Evolutionary conservation across 2,113 vertebrate genomes (phyloP), one percentile per base, ranked within the genome.

Genomic region (Tyrannus savana): DNA sequence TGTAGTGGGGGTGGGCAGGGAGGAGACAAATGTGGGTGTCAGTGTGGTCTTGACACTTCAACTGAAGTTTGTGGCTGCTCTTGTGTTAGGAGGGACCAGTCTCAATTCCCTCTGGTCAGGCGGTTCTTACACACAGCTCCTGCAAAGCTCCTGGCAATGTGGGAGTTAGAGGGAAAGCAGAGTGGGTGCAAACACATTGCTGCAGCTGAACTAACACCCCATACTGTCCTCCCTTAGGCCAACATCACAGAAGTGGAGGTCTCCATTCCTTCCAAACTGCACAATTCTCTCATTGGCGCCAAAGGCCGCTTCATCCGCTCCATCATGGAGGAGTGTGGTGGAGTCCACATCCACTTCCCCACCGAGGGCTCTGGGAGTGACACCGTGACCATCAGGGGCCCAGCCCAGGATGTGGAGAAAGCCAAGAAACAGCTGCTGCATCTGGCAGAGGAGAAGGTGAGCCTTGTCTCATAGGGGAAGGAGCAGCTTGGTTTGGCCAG

Each of bases 321-420:
- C 42, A 99, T 99, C 97, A 99, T 99, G 99, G 99, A 99, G 95
- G 99, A 99, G 93, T 99, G 99, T 13, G 99, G 99, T 3, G 99
- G 99, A 1, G 99, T 99, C 67, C 99, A 99, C 97, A 99, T 99
- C 94, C 99, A 99, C 97, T 99, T 99, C 82, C 99, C 99, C 30
- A 99, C 99, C 0, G 99, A 99, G 95, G 99, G 99, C 81, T 99
- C 99, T 3, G 99, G 99, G 42, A 99, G 99, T 23, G 99, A 99
- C 95, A 99, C 99, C 0, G 99, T 99, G 75, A 99, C 98, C 95
- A 99, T 99, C 98, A 98, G 99, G 67, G 99, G 99, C n/a, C 99
- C 99, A 3, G 97, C 98, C 19, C 99, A 99, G 28, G 99, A 99
- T 67, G 99, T 99, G 79, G 99, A 99, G 92, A 99, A 99, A 88